phyloP scores from a whole-genome alignment of 2,113 vertebrate genomes.

The Dasyornis broadbenti region DNA sequence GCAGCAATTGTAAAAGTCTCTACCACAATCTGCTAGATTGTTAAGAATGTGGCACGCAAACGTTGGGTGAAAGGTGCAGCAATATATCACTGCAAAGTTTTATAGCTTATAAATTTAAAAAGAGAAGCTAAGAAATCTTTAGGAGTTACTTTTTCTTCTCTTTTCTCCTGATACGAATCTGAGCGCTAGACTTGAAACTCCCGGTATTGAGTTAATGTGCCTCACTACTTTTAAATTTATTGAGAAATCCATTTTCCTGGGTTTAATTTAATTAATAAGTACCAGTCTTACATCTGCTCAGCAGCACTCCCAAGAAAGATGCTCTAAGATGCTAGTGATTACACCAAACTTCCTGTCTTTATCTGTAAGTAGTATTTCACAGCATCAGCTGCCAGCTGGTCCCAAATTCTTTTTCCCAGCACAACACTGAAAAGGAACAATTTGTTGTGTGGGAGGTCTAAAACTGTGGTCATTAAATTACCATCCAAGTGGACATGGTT shows the following conservation, averaged over 20 bases:
- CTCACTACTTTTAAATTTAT: slow-evolving; percentile 19
- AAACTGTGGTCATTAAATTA: slow-evolving; percentile 56
- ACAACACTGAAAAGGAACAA: slow-evolving; percentile 52
- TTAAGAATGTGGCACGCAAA: not conserved
- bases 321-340: slow-evolving; percentile 31
- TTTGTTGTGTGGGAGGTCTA: slow-evolving; percentile 60
- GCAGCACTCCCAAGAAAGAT: slow-evolving; percentile 43
- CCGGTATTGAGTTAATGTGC: not conserved
- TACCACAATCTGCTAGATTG: not conserved
- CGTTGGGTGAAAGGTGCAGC: not conserved
- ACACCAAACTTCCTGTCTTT: slow-evolving; percentile 39
- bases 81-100: not conserved
- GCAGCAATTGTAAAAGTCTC: not conserved
- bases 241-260: slow-evolving; percentile 43
- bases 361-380: slow-evolving; percentile 26
- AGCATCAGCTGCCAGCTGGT: slow-evolving; percentile 55
- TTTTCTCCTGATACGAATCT: not conserved
- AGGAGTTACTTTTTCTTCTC: not conserved
- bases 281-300: slow-evolving; percentile 60
- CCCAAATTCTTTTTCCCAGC: slow-evolving; percentile 15
- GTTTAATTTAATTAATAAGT: slow-evolving; percentile 70
- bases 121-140: not conserved
- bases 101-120: not conserved
- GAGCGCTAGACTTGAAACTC: slow-evolving; percentile 33
- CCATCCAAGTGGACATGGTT: slow-evolving; percentile 47